Evolutionary conservation across 2,113 vertebrate species (phyloP).

Genomic region (Grus americana): DNA sequence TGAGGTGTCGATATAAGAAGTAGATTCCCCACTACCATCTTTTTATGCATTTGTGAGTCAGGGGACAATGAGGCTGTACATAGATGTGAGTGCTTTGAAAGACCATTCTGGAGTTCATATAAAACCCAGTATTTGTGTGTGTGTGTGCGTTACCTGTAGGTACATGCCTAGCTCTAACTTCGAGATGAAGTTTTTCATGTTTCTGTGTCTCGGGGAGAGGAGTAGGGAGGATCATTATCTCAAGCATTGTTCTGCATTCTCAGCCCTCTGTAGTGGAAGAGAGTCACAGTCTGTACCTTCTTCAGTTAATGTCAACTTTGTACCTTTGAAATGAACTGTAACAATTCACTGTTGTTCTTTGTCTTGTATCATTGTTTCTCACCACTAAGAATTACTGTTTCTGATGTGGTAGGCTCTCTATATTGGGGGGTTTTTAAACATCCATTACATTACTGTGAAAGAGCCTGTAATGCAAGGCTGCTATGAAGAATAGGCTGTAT

Average conservation of each 20-base stretch:
- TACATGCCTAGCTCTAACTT: background rate
- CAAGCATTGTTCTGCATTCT: background rate
- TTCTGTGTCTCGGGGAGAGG: background rate
- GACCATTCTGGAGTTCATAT: background rate
- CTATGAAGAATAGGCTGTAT: background rate
- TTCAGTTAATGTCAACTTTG: background rate
- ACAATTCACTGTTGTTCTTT: background rate
- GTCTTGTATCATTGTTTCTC: background rate
- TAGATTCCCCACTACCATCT: rapidly evolving
- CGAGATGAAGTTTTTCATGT: background rate
- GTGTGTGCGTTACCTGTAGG: background rate
- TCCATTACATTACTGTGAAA: background rate
- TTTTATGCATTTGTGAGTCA: rapidly evolving
- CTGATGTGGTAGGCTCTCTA: background rate
- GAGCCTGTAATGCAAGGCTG: background rate
- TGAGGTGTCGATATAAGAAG: background rate
- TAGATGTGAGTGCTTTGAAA: background rate
- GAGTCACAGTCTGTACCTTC: background rate
- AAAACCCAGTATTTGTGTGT: background rate
- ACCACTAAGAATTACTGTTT: background rate
- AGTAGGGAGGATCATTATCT: background rate
- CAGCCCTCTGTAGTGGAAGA: background rate
- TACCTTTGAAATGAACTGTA: background rate
- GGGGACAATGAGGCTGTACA: background rate
- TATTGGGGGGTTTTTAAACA: background rate